Conservation (phyloP, 2,113 vertebrate genomes). For the Cyrtonyx montezumae region DNA sequence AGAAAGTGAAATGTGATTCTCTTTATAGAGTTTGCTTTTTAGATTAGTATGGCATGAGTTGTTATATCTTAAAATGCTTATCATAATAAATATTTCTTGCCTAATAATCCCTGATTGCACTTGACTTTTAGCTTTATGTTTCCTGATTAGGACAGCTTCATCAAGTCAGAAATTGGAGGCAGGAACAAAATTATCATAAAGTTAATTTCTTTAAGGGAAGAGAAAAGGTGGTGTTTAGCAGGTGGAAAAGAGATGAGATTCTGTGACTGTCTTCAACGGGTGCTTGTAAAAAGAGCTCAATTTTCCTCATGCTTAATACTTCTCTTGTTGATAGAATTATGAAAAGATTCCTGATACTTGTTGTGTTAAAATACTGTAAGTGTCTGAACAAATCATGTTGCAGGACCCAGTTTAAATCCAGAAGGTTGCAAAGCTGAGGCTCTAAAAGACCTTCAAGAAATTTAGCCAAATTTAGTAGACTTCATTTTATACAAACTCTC, state of each 20-base stretch:
- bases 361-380: not conserved
- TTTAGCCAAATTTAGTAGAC: conserved; percentile 16
- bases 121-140: conserved; percentile 74
- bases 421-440: not conserved
- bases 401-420: not conserved
- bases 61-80: conserved; percentile 64
- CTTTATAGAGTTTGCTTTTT: conserved; percentile 56
- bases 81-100: conserved; percentile 62
- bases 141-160: conserved; percentile 75
- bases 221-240: not conserved
- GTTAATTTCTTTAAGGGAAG: conserved; percentile 40
- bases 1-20: not conserved
- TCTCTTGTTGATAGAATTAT: not conserved
- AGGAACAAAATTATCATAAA: conserved; percentile 51
- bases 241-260: not conserved
- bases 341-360: not conserved
- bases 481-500: conserved; percentile 23
- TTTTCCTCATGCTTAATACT: not conserved
- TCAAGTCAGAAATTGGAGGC: conserved; percentile 56
- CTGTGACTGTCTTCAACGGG: not conserved
- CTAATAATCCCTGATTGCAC: conserved; percentile 77
- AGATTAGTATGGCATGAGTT: conserved; percentile 42
- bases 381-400: not conserved
- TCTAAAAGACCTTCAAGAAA: not conserved
- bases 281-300: not conserved